These are phyloP conservation scores for Pavo muticus DNA, from an alignment of 2,113 vertebrate genomes.

Conservation along the genomic window DNA sequence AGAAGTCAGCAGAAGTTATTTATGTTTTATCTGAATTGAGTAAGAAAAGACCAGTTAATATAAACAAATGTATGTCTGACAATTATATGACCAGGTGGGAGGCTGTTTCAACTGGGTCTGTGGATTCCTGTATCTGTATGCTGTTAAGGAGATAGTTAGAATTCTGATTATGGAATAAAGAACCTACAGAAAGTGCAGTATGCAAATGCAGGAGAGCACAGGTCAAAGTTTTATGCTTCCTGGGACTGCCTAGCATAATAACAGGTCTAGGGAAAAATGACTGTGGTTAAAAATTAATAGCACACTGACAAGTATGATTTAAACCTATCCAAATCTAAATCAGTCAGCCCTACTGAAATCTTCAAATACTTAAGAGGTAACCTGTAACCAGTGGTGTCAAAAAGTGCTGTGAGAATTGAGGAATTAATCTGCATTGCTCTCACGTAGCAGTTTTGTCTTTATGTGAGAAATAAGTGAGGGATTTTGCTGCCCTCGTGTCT, in stretches of 20 bases:
- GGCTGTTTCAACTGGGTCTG: not conserved
- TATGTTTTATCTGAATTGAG: constrained; percentile 26
- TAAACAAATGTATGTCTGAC: not conserved
- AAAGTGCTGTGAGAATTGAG: constrained; percentile 48
- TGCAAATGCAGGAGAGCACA: constrained; percentile 54
- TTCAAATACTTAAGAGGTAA: constrained; percentile 61
- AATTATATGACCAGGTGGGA: not conserved
- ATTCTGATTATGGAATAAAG: constrained; percentile 55
- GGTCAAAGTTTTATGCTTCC: constrained; percentile 67
- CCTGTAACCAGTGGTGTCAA: constrained; percentile 52
- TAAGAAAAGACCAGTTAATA: constrained; percentile 5
- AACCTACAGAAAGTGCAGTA: constrained; percentile 46
- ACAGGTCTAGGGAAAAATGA: constrained; percentile 59
- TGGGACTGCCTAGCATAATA: constrained; percentile 70
- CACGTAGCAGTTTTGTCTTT: constrained; percentile 65
- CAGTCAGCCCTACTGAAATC: constrained; percentile 55
- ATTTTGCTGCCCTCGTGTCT: constrained; percentile 70
- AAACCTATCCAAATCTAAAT: constrained; percentile 72
- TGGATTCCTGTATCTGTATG: not conserved
- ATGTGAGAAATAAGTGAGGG: constrained; percentile 45
- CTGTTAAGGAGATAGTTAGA: constrained; percentile 15
- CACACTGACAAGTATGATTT: constrained; percentile 68
- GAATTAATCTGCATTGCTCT: constrained; percentile 66
- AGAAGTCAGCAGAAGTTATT: not conserved
- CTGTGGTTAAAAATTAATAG: constrained; percentile 75